Percentiles rank a stretch among this genome's conserved stretches.
Evolutionary conservation across 2,888 invertebrate species (phyloP).

Genomic region (Drosophila testacea): DNA sequence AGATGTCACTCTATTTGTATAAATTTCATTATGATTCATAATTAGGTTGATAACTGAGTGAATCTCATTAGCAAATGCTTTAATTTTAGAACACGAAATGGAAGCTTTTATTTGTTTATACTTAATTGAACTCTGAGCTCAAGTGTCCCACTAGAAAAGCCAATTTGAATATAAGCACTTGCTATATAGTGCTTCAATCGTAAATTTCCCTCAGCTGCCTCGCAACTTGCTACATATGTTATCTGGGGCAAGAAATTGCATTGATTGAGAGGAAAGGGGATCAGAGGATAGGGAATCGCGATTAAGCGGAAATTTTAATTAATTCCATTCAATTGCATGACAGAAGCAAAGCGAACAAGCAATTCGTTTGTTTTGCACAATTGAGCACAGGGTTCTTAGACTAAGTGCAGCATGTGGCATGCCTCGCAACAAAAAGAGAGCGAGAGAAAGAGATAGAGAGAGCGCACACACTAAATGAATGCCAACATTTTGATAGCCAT

Average conservation of each 20-base stretch:
- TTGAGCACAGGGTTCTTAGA: slow-evolving; percentile 61
- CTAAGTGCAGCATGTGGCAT: slow-evolving; percentile 64
- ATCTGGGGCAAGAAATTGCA: slow-evolving; percentile 60
- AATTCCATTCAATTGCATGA: slow-evolving; percentile 76
- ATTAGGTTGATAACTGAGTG: slow-evolving; percentile 8
- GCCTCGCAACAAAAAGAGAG: slow-evolving; percentile 7
- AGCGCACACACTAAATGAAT: slow-evolving; percentile 57
- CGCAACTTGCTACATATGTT: slow-evolving; percentile 33
- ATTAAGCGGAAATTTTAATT: slow-evolving; percentile 81
- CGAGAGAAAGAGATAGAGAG: not conserved
- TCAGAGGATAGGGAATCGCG: slow-evolving; percentile 42
- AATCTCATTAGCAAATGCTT: slow-evolving; percentile 11
- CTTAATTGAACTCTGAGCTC: slow-evolving; percentile 46
- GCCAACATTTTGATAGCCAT: slow-evolving; percentile 67
- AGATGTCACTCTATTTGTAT: not conserved
- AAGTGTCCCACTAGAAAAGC: slow-evolving; percentile 39
- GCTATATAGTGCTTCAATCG: slow-evolving; percentile 13
- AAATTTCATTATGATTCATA: slow-evolving; percentile 5
- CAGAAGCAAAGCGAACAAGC: slow-evolving; percentile 49
- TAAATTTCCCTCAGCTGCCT: not conserved
- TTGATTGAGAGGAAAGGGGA: slow-evolving; percentile 13
- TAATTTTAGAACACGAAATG: not conserved
- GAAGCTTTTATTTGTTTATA: slow-evolving; percentile 13
- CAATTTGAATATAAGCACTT: slow-evolving; percentile 33
- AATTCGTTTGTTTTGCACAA: slow-evolving; percentile 63